Percentiles rank a stretch among this genome's conserved stretches.
phyloP scores from a whole-genome alignment of 2,113 vertebrate genomes.

The Nicator chloris region DNA sequence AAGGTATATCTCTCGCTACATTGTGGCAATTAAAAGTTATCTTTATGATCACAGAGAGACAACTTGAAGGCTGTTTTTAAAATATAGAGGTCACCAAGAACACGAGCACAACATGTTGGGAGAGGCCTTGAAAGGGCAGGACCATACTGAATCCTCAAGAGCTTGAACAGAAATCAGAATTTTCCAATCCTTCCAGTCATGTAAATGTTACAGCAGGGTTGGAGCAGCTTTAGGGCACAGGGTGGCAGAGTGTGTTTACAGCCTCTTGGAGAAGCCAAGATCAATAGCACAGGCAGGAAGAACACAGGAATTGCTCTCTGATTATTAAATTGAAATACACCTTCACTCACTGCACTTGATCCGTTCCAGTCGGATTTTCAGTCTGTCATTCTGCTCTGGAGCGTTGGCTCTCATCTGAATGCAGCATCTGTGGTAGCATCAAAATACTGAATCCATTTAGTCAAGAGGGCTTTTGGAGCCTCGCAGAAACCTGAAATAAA shows the following conservation, averaged over 20 bases:
- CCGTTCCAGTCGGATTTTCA: background rate
- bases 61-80: background rate
- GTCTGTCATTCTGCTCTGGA: background rate
- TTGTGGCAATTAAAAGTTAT: background rate
- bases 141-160: background rate
- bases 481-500: background rate
- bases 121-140: background rate
- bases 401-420: background rate
- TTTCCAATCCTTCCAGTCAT: background rate
- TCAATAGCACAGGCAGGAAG: background rate
- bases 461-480: background rate
- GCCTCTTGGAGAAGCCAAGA: background rate
- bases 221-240: background rate
- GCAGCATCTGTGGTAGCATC: background rate
- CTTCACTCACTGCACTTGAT: background rate
- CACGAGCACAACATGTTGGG: fast-evolving
- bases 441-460: background rate
- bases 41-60: background rate
- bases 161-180: background rate
- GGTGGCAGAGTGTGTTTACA: background rate
- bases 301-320: background rate
- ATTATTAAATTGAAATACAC: background rate
- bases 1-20: background rate
- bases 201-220: background rate
- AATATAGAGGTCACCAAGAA: background rate